These are phyloP conservation scores for Sylvilagus bachmani DNA, from an alignment of 2,113 vertebrate genomes.

Conservation along the genomic window DNA sequence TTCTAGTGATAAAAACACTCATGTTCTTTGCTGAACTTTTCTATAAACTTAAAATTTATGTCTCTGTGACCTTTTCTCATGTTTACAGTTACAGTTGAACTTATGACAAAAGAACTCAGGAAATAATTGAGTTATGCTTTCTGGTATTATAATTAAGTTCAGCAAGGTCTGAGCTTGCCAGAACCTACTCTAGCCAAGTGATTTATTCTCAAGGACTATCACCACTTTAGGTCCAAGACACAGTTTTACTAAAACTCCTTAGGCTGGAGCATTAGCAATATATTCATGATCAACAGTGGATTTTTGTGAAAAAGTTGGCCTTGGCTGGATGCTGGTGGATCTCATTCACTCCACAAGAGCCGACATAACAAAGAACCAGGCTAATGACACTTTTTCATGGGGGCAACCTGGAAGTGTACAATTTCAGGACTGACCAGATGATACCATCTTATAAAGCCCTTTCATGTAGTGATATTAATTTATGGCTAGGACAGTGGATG, in stretches of 20 bases:
- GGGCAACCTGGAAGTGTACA: neutral
- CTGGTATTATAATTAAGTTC: slow-evolving; percentile 46
- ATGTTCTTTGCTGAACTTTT: slow-evolving; percentile 71
- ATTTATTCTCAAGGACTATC: slow-evolving; percentile 30
- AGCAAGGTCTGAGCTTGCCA: neutral
- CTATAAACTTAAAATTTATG: slow-evolving; percentile 64
- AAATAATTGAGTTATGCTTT: slow-evolving; percentile 48
- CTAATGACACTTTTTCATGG: neutral
- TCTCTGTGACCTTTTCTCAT: slow-evolving; percentile 60
- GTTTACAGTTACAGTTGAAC: slow-evolving; percentile 61
- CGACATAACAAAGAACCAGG: neutral
- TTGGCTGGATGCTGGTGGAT: neutral
- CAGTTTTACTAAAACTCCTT: slow-evolving; percentile 48
- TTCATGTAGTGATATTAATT: neutral
- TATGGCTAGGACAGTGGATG: accelerated
- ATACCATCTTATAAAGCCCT: neutral
- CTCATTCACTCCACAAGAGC: slow-evolving; percentile 50
- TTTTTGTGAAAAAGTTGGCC: neutral
- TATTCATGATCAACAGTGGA: neutral
- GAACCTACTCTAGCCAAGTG: neutral
- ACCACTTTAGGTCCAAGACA: slow-evolving; percentile 33
- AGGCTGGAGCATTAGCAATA: neutral
- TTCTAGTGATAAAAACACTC: slow-evolving; percentile 70
- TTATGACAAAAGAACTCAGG: slow-evolving; percentile 40
- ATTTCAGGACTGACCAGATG: neutral